A percentile compares a stretch with the other conserved stretches of the same genome.
These are phyloP conservation scores for Malaclemys terrapin DNA, from an alignment of 2,113 vertebrate species.

Conservation along the genomic window DNA sequence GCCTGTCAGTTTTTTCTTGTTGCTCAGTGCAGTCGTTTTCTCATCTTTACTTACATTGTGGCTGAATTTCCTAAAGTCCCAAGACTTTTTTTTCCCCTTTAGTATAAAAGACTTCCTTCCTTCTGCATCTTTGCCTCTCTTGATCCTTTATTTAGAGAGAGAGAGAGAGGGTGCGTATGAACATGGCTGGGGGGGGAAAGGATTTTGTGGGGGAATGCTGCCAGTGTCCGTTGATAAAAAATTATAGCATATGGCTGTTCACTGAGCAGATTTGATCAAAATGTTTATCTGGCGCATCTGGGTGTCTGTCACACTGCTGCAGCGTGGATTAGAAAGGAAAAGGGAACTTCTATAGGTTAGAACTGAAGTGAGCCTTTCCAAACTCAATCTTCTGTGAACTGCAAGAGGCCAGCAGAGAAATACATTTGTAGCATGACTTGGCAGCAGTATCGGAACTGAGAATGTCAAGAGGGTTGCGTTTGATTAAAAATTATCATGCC, in stretches of 20 bases:
- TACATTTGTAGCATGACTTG: not conserved
- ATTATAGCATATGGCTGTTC: not conserved
- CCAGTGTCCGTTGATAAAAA: not conserved
- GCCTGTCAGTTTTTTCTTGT: not conserved
- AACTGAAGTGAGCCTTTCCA: constrained; percentile 32
- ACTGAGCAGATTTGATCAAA: constrained; percentile 37
- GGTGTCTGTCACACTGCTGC: not conserved
- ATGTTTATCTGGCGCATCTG: constrained; percentile 17
- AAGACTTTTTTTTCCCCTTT: not conserved
- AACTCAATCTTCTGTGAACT: constrained; percentile 5
- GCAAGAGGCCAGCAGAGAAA: not conserved
- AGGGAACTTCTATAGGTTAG: constrained; percentile 43
- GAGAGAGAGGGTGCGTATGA: not conserved
- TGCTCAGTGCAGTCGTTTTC: not conserved
- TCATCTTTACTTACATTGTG: not conserved
- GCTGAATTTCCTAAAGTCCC: constrained; percentile 5
- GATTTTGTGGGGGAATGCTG: not conserved
- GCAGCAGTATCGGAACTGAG: not conserved
- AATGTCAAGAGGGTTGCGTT: constrained; percentile 34
- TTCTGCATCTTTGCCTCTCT: not conserved
- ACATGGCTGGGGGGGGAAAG: fast-evolving
- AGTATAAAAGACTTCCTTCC: not conserved
- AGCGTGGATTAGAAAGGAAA: not conserved
- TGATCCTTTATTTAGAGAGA: not conserved
- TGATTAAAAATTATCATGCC: constrained; percentile 64